Percentiles rank a stretch among this genome's conserved stretches.
Evolutionary conservation across 2,888 invertebrate genomes (phyloP).

Genomic region (Cryptosula pallasiana): DNA sequence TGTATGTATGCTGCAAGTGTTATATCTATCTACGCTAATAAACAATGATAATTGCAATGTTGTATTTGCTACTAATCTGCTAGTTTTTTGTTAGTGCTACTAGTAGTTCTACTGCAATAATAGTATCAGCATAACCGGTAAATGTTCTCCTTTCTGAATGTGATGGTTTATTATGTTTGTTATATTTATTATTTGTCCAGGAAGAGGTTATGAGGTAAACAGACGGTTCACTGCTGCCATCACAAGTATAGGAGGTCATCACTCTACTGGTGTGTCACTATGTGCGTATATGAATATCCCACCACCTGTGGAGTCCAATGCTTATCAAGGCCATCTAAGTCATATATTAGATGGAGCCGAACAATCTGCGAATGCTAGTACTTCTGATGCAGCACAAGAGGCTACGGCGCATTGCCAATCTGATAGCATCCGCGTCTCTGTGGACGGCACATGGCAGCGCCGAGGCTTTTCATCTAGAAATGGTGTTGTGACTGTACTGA

Average conservation of each 20-base stretch:
- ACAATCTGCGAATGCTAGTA: neutral
- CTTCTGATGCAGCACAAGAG: neutral
- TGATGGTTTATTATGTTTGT: too few species aligned
- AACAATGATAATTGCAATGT: too few species aligned
- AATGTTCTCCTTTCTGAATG: too few species aligned
- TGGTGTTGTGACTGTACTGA: neutral
- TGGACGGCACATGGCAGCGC: neutral
- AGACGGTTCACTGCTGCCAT: neutral
- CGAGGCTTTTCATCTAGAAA: neutral
- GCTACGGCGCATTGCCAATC: neutral
- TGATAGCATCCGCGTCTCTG: neutral
- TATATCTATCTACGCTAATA: too few species aligned
- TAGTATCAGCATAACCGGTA: too few species aligned
- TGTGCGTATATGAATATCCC: neutral
- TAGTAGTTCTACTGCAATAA: too few species aligned
- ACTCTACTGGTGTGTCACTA: neutral
- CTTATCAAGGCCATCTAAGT: neutral
- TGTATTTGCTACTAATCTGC: too few species aligned
- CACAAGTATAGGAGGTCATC: neutral
- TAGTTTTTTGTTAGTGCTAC: too few species aligned
- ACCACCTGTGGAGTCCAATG: neutral
- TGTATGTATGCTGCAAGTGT: too few species aligned
- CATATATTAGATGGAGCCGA: neutral
- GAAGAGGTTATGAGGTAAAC: too few species aligned
- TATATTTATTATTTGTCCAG: too few species aligned